Base-by-base conservation (phyloP, 1,140 invertebrate species). In the Orius insidiosus region DNA sequence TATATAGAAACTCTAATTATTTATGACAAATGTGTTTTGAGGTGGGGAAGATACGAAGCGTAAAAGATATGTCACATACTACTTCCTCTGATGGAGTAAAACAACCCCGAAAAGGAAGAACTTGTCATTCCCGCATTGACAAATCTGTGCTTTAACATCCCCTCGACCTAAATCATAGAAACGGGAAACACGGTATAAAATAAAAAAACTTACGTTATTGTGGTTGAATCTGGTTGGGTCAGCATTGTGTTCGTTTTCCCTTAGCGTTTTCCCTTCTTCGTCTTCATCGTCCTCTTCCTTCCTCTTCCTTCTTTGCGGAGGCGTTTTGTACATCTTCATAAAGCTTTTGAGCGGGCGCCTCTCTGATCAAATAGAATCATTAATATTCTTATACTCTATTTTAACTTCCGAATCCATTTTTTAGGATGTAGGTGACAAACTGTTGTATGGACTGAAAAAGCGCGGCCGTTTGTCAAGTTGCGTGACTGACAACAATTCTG, bases 291-390 rank as follows among this genome's bases (percentile, higher is more conserved):
- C 45, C 32, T 58, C 60, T 14, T 61, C 59, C 44, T 62, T 64
- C 55, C 66, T 66, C 53, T 66, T 63, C 49, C 66, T 54, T 36
- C 66, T 60, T 43, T 68, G 65, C n/a, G 68, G 68, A 11, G 68
- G 67, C 24, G 68, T 69, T 56, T 69, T 70, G 55, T 70, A 68
- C 45, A 69, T 64, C 48, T 68, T 64, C 32, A 67, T 69, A 54
- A 69, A 69, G 19, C 67, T 68, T 44, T 61, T 62, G 58, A 68
- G 52, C 45, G 66, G 62, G 62, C 67, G 60, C 58, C 67, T 59
- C 53, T 68, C 67, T 69, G 57, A 36, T 56, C 59, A 11, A 13
- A 16, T 32, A 11, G 14, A 11, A 30, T 49, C 47, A 35, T 14
- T 10, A 19, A 44, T 16, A 24, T 7, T 24, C 24, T 24, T 4